Base-by-base conservation (phyloP, 64 coral and sea anemone genomes). In the Orbicella faveolata region DNA sequence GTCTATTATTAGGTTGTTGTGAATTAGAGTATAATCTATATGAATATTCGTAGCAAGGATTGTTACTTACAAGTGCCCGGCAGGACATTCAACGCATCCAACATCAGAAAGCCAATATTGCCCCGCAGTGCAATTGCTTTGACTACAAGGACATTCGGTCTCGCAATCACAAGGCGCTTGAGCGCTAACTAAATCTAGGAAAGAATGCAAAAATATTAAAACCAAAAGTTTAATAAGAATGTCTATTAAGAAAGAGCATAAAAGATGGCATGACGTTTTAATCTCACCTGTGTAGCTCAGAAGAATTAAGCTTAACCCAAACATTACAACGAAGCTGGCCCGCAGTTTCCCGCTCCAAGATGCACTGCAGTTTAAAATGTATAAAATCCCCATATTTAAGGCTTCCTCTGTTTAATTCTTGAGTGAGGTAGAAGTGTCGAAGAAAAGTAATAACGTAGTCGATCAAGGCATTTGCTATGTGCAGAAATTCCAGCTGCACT, bases 61-160 rank as follows among this genome's bases (percentile, higher is more conserved):
- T 35, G 19, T 33, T 91, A 99, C 97, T 93, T 81, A 99, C 97
- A 75, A 99, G 68, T 93, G 86, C 51, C 97, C 97, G 52, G 88
- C 88, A 16, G 97, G 97, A 84, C 97, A 99, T 26, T 96, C 77
- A 36, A 95, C 91, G 55, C 97, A 99, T 14, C 52, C 41, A 4
- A 76, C 83, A 23, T 53, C 79, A 26, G 83, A 93, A 75, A 91
- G 87, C 96, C 96, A 99, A 79, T 95, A 96, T 75, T 65, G 72
- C 1, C 97, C 97, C 0, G 88, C 91, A 20, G 94, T 91, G 81
- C 97, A 99, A 55, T 95, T 99, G 67, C 74, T 64, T 78, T 90
- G 84, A 87, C 82, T 91, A 79, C 89, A 93, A 69, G 89, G 79
- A 86, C 97, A 99, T 2, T 99, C 97, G 23, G 83, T 87, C 34